These are phyloP conservation scores for Platypus cylindrus DNA, from an alignment of 2,888 invertebrate genomes.

Conservation along the genomic window DNA sequence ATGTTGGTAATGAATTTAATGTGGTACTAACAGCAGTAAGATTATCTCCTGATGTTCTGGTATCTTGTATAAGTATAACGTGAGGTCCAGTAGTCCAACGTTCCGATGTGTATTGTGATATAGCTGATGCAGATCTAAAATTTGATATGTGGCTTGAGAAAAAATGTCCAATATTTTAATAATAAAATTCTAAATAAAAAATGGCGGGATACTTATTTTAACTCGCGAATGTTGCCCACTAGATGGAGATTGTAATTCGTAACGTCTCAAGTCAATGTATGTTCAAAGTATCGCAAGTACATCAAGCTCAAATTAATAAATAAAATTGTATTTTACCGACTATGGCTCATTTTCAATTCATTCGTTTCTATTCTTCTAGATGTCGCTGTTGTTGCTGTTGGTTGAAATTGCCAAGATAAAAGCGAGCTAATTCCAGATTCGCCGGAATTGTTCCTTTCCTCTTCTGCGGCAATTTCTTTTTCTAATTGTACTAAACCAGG, in stretches of 20 bases:
- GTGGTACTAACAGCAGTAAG: too few species aligned
- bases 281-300: conserved; percentile 1
- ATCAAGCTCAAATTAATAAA: not conserved
- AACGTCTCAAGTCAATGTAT: too few species aligned
- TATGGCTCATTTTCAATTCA: conserved; percentile 40
- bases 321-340: conserved; percentile 32
- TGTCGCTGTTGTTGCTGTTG: too few species aligned
- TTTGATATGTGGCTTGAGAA: too few species aligned
- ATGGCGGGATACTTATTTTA: too few species aligned
- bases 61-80: conserved; percentile 25
- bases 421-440: conserved; percentile 51
- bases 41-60: conserved; percentile 9
- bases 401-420: conserved; percentile 59
- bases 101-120: conserved; percentile 27
- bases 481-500: conserved; percentile 72
- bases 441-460: conserved; percentile 54
- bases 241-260: too few species aligned
- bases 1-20: conserved; percentile 16
- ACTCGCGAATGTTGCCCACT: too few species aligned
- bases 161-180: too few species aligned
- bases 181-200: too few species aligned
- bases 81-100: conserved; percentile 27
- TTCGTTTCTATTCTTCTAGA: conserved; percentile 32
- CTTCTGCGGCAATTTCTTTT: conserved; percentile 74
- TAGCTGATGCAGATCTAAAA: conserved; percentile 31